Evolutionary conservation across 1,140 invertebrate species (phyloP).

Genomic region (Helicoverpa zea): DNA sequence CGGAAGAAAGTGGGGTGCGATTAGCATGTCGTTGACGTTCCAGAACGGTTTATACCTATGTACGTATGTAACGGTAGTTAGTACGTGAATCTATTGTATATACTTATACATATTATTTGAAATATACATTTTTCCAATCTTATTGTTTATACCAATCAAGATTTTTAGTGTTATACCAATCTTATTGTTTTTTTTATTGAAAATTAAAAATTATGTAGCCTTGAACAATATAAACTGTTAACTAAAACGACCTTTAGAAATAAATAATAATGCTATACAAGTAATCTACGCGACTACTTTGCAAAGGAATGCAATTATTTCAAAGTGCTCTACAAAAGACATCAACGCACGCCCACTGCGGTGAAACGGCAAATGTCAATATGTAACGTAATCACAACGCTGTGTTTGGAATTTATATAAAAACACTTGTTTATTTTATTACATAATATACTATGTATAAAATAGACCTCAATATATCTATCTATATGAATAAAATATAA

Average conservation of each 20-base stretch:
- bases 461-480: no score
- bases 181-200: no score
- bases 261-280: background rate
- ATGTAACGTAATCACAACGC: background rate
- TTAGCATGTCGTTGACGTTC: constrained; percentile 53
- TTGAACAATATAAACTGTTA: background rate
- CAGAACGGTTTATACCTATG: constrained; percentile 39
- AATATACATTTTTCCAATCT: no score
- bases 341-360: constrained; percentile 65
- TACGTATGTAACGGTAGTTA: constrained; percentile 26
- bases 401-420: background rate
- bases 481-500: no score
- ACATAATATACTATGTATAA: background rate
- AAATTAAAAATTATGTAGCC: background rate
- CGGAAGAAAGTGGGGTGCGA: constrained; percentile 58
- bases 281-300: constrained; percentile 18
- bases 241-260: no score
- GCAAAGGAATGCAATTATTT: constrained; percentile 17
- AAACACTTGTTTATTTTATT: background rate
- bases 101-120: background rate
- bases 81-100: constrained; percentile 21
- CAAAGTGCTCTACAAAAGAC: constrained; percentile 65
- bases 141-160: no score
- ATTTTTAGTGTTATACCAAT: no score
- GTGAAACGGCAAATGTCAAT: constrained; percentile 28